Base-by-base conservation (phyloP, 2,888 invertebrate species). In the Caenorhabditis sinica region DNA sequence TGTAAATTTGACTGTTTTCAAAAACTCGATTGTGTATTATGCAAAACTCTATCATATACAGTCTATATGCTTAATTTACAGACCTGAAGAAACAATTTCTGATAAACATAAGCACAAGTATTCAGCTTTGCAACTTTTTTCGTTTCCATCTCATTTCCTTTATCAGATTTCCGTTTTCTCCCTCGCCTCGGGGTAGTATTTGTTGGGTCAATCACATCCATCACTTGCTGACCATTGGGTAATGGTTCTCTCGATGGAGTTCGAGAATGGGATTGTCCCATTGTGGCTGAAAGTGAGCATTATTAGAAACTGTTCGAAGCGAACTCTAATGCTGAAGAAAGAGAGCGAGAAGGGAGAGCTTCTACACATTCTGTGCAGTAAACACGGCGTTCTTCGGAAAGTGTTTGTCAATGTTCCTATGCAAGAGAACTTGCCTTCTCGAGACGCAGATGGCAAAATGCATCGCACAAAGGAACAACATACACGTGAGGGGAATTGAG, bases 21-120 rank as follows among this genome's bases (percentile, higher is more conserved):
- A 51, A 20, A 49, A 20, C 20, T 20, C 4, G n/a, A 9, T 6
- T 51, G 1, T 20, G n/a, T 6, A 20, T 23, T 23, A 20, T n/a
- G n/a, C n/a, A n/a, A n/a, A n/a, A n/a, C n/a, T n/a, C n/a, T n/a
- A n/a, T n/a, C 17, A n/a, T 49, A 17, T 49, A 8, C 8, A 4
- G 8, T n/a, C 49, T 11, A n/a, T 36, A n/a, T n/a, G 28, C 3
- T 40, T n/a, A n/a, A n/a, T n/a, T 95, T 95, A 3, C 66, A 60
- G 1, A 88, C 95, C 92, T 96, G 95, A 15, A 88, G 11, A 61
- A 90, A 90, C 25, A 90, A 75, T 68, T 86, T 95, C 92, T 96
- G 95, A 92, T 96, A 96, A 89, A 96, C 96, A 92, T 96, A 96
- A 91, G 95, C 95, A 4, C 95, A 95, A 8, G 96, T 96, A 68